phyloP scores from a whole-genome alignment of 2,113 vertebrate genomes.

The Tonatia bakeri region DNA sequence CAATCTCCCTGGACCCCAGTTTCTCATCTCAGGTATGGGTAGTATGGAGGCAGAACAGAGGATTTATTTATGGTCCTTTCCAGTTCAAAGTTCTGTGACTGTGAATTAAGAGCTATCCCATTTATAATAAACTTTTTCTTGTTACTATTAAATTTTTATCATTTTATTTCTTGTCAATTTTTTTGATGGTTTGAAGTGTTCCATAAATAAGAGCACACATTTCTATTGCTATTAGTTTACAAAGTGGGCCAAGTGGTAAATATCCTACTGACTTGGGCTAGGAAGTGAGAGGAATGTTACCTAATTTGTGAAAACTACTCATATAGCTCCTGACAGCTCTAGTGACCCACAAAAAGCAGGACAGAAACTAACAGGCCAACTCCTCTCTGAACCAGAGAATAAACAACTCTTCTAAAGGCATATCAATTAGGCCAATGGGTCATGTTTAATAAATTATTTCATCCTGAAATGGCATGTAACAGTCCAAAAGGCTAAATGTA shows the following conservation, averaged over 20 bases:
- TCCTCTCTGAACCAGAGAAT: neutral
- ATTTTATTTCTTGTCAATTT: conserved; percentile 25
- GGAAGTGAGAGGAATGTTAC: neutral
- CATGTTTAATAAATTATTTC: neutral
- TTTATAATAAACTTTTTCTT: conserved; percentile 13
- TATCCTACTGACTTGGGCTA: neutral
- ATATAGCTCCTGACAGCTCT: neutral
- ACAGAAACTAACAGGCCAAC: neutral
- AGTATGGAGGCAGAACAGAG: neutral
- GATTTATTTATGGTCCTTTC: neutral
- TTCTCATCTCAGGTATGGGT: neutral
- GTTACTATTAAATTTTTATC: neutral
- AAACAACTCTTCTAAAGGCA: neutral
- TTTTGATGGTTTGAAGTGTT: neutral
- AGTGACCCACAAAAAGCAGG: neutral
- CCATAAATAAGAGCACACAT: neutral
- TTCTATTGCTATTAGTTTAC: conserved; percentile 2
- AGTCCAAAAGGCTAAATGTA: neutral
- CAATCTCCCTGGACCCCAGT: neutral
- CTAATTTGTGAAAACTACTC: conserved; percentile 31
- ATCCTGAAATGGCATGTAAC: neutral
- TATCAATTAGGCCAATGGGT: neutral
- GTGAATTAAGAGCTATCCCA: neutral
- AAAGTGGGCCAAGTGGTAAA: neutral
- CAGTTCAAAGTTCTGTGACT: neutral